Conservation (phyloP, 2,113 vertebrate genomes). For the Gallinago media region DNA sequence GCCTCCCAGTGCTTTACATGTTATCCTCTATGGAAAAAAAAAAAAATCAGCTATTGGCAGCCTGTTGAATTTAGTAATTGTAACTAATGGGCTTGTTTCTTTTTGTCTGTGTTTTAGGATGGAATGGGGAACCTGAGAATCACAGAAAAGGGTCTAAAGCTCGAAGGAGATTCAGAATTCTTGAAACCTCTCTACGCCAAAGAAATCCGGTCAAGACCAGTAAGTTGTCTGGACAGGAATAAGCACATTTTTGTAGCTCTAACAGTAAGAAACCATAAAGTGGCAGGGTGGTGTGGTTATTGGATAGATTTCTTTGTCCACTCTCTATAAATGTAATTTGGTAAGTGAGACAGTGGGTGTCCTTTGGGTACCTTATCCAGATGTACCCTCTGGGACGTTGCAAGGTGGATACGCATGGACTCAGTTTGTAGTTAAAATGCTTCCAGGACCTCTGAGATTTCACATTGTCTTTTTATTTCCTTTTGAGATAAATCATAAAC, state of each 20-base stretch:
- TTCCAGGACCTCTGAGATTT: neutral
- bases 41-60: conserved; percentile 7
- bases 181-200: conserved; percentile 99
- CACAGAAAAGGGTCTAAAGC: conserved; percentile 95
- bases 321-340: neutral
- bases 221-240: conserved; percentile 77
- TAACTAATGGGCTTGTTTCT: conserved; percentile 50
- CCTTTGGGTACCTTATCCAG: neutral
- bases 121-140: conserved; percentile 99
- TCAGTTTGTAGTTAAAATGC: neutral
- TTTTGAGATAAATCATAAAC: neutral
- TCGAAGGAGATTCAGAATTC: conserved; percentile 98
- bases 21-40: neutral
- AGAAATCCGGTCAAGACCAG: conserved; percentile 98
- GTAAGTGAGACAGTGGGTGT: neutral
- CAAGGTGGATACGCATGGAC: neutral
- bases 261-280: neutral
- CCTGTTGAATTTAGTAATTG: conserved; percentile 47
- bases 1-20: conserved; percentile 36
- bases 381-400: neutral
- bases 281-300: neutral
- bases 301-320: neutral
- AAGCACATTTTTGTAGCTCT: neutral
- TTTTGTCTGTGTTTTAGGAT: conserved; percentile 82
- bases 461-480: neutral